phyloP scores from a whole-genome alignment of 1,140 invertebrate species.

The Phthorimaea operculella region DNA sequence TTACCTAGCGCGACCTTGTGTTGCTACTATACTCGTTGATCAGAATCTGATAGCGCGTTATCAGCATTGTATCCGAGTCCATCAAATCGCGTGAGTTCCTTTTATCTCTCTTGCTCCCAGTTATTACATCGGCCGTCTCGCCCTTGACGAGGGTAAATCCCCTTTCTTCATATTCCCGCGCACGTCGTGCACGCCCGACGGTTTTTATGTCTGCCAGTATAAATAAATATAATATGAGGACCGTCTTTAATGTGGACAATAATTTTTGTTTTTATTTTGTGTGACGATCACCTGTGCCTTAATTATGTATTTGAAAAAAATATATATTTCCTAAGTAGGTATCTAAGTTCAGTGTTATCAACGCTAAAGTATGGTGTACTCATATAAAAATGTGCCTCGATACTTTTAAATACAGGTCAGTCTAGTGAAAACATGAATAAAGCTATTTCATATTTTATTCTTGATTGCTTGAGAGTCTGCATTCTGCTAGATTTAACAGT shows the following conservation, averaged over 20 bases:
- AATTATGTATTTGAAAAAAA: neutral
- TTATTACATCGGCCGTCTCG: conserved; percentile 46
- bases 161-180: conserved; percentile 45
- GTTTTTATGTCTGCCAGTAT: conserved; percentile 43
- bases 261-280: neutral
- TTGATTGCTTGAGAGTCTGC: too few species aligned
- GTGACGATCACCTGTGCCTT: neutral
- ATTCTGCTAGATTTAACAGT: too few species aligned
- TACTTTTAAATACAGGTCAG: too few species aligned
- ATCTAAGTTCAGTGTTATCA: too few species aligned
- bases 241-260: conserved; percentile 10
- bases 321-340: too few species aligned
- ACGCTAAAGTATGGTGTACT: too few species aligned
- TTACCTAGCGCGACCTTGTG: too few species aligned
- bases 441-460: too few species aligned
- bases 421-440: too few species aligned
- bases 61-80: conserved; percentile 4
- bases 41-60: neutral
- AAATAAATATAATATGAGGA: conserved; percentile 27
- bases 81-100: conserved; percentile 13
- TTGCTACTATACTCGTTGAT: too few species aligned
- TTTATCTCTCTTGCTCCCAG: conserved; percentile 43
- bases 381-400: too few species aligned
- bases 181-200: conserved; percentile 22
- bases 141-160: conserved; percentile 54